Conservation (phyloP, 2,113 vertebrate genomes). For the Scopus umbretta region DNA sequence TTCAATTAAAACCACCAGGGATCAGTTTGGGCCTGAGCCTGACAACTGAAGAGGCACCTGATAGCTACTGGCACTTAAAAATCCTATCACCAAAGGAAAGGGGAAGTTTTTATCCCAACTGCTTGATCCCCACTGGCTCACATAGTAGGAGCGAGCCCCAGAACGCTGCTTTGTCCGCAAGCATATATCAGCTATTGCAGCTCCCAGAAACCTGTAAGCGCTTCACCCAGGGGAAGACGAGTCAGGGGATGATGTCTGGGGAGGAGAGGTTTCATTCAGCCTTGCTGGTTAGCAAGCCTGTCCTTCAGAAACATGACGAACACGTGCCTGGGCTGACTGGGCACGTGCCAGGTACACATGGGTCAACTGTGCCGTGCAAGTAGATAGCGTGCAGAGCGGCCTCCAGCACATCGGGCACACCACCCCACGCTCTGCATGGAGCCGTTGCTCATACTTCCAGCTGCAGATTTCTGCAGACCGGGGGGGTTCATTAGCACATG, state of each 20-base stretch:
- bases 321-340: rapidly evolving
- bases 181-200: background rate
- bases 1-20: background rate
- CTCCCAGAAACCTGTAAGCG: background rate
- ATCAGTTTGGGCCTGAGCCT: background rate
- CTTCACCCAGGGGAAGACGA: background rate
- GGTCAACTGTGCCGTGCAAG: background rate
- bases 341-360: rapidly evolving
- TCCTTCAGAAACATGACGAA: background rate
- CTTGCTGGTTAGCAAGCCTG: background rate
- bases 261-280: background rate
- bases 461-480: rapidly evolving
- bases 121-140: background rate
- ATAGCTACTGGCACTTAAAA: background rate
- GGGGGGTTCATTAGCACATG: rapidly evolving
- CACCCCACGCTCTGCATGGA: rapidly evolving
- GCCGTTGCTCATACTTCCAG: rapidly evolving
- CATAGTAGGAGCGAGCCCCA: background rate
- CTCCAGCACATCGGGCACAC: rapidly evolving
- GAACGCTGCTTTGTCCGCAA: background rate
- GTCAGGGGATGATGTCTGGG: background rate
- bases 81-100: background rate
- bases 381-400: rapidly evolving
- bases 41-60: background rate
- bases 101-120: background rate